Evolutionary conservation across 2,888 invertebrate genomes (phyloP).

Genomic region (Bombylius major): DNA sequence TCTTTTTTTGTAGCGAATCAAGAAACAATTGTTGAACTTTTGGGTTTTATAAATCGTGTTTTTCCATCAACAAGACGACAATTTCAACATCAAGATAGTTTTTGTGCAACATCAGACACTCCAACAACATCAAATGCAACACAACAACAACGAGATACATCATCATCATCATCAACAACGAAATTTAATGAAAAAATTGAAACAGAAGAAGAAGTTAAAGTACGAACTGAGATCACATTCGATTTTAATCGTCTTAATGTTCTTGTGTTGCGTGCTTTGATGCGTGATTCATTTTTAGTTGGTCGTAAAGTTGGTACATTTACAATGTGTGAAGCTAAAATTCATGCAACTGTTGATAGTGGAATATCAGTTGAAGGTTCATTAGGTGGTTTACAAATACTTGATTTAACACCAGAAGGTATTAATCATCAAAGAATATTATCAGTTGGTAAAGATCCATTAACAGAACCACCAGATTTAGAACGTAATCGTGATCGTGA

Average conservation of each 20-base stretch:
- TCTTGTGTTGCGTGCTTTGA: conserved; percentile 65
- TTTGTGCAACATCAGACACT: conserved; percentile 3
- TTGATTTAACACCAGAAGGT: conserved; percentile 77
- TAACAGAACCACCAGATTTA: conserved; percentile 38
- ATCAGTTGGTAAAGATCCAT: conserved; percentile 66
- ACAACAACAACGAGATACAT: conserved; percentile 3
- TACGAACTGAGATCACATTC: conserved; percentile 72
- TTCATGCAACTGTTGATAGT: conserved; percentile 67
- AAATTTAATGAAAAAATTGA: background rate
- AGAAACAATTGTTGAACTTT: conserved; percentile 85
- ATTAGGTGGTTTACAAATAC: conserved; percentile 79
- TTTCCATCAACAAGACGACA: conserved; percentile 34
- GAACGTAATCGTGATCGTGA: conserved; percentile 22
- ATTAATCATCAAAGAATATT: conserved; percentile 74
- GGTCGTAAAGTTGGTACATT: conserved; percentile 89
- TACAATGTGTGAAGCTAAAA: conserved; percentile 79
- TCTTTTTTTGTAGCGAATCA: conserved; percentile 63
- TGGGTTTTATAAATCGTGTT: conserved; percentile 74
- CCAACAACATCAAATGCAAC: background rate
- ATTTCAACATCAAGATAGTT: background rate
- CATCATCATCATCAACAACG: background rate
- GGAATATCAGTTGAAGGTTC: conserved; percentile 66
- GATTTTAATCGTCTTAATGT: conserved; percentile 89
- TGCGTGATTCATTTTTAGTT: conserved; percentile 54
- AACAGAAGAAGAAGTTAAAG: conserved; percentile 17